Conservation (phyloP, 2,888 invertebrate genomes). For the Abscondita cerata region DNA sequence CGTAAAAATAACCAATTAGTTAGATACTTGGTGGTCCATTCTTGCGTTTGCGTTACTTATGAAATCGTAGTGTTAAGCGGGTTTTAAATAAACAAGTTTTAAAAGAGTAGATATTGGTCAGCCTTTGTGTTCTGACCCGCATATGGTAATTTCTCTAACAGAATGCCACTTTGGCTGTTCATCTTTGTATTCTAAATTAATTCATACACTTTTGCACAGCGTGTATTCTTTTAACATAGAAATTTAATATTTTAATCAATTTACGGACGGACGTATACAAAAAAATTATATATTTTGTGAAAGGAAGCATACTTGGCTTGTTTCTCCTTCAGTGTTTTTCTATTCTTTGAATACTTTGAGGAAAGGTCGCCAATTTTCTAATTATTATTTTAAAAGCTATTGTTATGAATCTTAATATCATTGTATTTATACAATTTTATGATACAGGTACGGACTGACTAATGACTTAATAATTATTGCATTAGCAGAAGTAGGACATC, state of each 20-base stretch:
- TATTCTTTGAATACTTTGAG: background rate
- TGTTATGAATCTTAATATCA: background rate
- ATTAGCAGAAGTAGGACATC: constrained; percentile 36
- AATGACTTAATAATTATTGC: constrained; percentile 30
- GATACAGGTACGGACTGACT: constrained; percentile 17
- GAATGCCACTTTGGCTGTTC: constrained; percentile 2
- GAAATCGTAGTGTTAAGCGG: constrained; percentile 9
- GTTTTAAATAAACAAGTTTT: constrained; percentile 12
- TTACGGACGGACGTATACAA: background rate
- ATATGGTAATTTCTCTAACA: constrained; percentile 11
- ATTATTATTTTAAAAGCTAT: constrained; percentile 4
- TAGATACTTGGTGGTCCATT: constrained; percentile 7
- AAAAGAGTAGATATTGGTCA: constrained; percentile 8
- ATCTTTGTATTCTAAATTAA: background rate
- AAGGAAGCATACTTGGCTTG: background rate
- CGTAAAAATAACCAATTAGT: constrained; percentile 1
- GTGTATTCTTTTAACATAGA: background rate
- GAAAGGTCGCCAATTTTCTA: background rate
- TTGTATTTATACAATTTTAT: constrained; percentile 5
- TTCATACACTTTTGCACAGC: background rate
- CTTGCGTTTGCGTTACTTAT: constrained; percentile 4
- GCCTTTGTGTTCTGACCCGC: constrained; percentile 5
- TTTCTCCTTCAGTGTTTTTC: background rate
- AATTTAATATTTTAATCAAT: background rate
- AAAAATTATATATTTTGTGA: background rate